A percentile compares a stretch with the other conserved stretches of the same genome.
Conservation (phyloP, 2,888 invertebrate genomes). For the Philopedon plagiatum region DNA sequence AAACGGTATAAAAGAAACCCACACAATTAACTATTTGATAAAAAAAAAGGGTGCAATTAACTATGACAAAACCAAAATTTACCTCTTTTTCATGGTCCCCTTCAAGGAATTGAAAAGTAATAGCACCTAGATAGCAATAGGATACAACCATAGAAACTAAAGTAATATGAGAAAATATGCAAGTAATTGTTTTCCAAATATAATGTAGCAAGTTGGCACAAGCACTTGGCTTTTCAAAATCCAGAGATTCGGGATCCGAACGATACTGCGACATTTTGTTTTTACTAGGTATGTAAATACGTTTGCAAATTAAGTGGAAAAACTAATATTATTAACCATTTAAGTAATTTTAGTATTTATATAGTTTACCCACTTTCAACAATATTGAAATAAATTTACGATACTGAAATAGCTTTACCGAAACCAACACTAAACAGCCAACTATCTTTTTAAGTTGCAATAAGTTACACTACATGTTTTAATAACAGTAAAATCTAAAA, state of each 20-base stretch:
- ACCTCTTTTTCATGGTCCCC: slow-evolving; percentile 82
- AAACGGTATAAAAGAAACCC: too few species aligned
- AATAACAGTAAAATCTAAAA: not conserved
- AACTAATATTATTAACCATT: too few species aligned
- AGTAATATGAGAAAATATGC: slow-evolving; percentile 90
- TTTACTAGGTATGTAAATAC: too few species aligned
- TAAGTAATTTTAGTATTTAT: too few species aligned
- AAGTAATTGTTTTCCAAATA: slow-evolving; percentile 86
- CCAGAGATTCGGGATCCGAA: slow-evolving; percentile 63
- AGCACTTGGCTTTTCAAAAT: slow-evolving; percentile 64
- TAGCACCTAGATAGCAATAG: slow-evolving; percentile 91
- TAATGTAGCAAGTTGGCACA: slow-evolving; percentile 76
- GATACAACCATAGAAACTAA: slow-evolving; percentile 90
- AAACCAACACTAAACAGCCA: not conserved
- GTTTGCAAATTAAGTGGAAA: too few species aligned
- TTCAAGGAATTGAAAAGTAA: slow-evolving; percentile 86
- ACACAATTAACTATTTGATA: too few species aligned
- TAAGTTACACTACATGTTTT: not conserved
- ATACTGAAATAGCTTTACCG: too few species aligned
- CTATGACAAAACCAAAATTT: too few species aligned
- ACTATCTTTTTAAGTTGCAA: not conserved
- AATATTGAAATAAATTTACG: too few species aligned
- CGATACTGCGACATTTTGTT: slow-evolving; percentile 62
- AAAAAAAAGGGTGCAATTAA: too few species aligned
- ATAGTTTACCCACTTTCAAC: too few species aligned